phyloP scores from a whole-genome alignment of 2,113 vertebrate genomes.

The Amia ocellicauda region DNA sequence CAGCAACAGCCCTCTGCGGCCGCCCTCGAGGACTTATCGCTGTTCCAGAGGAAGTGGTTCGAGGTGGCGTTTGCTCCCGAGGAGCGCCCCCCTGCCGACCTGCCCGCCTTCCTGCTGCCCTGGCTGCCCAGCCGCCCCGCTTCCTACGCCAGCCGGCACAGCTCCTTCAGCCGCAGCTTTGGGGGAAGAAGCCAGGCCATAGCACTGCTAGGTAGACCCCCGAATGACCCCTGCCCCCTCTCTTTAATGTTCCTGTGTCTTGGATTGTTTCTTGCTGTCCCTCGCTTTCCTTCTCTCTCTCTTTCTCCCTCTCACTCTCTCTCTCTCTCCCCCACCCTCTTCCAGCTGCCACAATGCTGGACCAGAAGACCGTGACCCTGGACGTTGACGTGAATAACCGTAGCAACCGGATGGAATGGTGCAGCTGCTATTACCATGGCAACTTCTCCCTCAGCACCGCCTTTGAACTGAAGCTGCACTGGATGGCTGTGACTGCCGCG shows the following conservation, averaged over 20 bases:
- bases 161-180: slow-evolving; percentile 99
- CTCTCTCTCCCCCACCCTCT: not conserved
- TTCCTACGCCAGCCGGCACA: slow-evolving; percentile 97
- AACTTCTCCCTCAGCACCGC: slow-evolving; percentile 87
- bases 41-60: slow-evolving; percentile 97
- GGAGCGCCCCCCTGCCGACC: slow-evolving; percentile 84
- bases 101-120: slow-evolving; percentile 88
- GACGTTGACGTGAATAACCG: slow-evolving; percentile 95
- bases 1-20: slow-evolving; percentile 70
- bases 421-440: slow-evolving; percentile 96
- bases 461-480: slow-evolving; percentile 96
- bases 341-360: slow-evolving; percentile 86
- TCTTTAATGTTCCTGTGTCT: slow-evolving; percentile 31
- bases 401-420: slow-evolving; percentile 90
- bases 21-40: slow-evolving; percentile 82
- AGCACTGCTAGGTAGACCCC: slow-evolving; percentile 89
- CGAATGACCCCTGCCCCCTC: too few species aligned
- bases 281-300: slow-evolving; percentile 14
- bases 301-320: slow-evolving; percentile 33
- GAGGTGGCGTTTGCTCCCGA: slow-evolving; percentile 93
- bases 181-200: slow-evolving; percentile 98
- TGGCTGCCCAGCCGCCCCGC: slow-evolving; percentile 95
- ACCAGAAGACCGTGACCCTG: slow-evolving; percentile 91
- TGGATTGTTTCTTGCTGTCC: slow-evolving; percentile 11
- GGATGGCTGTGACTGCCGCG: slow-evolving; percentile 94